Percentiles rank a stretch among this genome's conserved stretches.
phyloP scores from a whole-genome alignment of 2,888 invertebrate genomes.

The Stenodera caucasica region DNA sequence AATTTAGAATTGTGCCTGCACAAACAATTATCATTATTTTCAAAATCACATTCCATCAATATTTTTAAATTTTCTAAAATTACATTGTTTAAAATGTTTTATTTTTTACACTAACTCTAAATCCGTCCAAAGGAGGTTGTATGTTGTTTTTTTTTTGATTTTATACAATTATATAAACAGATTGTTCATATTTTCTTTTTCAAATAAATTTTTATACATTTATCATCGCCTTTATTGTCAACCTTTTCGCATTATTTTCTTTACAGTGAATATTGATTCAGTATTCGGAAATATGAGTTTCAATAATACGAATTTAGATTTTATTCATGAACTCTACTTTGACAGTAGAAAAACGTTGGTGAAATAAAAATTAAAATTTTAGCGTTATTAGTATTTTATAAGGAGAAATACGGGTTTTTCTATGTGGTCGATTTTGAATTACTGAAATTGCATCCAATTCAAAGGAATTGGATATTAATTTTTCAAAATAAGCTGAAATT shows the following conservation, averaged over 20 bases:
- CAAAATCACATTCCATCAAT: not conserved
- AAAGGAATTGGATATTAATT: too few species aligned
- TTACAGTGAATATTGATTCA: too few species aligned
- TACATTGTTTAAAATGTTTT: not conserved
- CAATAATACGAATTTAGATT: too few species aligned
- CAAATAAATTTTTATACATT: constrained; percentile 17
- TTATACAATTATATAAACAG: constrained; percentile 15
- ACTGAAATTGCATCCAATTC: too few species aligned
- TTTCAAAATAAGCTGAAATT: too few species aligned
- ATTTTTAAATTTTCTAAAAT: constrained; percentile 5
- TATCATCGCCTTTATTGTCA: not conserved
- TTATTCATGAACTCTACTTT: too few species aligned
- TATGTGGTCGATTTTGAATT: too few species aligned
- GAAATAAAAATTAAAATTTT: too few species aligned
- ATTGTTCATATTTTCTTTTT: constrained; percentile 18
- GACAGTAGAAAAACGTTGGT: too few species aligned
- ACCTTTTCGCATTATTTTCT: not conserved
- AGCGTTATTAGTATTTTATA: too few species aligned
- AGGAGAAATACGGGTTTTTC: too few species aligned
- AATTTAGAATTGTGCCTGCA: constrained; percentile 18
- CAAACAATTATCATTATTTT: not conserved
- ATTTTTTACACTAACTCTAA: constrained; percentile 6
- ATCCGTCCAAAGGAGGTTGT: constrained; percentile 26
- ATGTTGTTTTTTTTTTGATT: constrained; percentile 17
- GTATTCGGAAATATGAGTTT: too few species aligned